Base-by-base conservation (phyloP, 2,888 invertebrate genomes). In the Meiosimyza platycephala region DNA sequence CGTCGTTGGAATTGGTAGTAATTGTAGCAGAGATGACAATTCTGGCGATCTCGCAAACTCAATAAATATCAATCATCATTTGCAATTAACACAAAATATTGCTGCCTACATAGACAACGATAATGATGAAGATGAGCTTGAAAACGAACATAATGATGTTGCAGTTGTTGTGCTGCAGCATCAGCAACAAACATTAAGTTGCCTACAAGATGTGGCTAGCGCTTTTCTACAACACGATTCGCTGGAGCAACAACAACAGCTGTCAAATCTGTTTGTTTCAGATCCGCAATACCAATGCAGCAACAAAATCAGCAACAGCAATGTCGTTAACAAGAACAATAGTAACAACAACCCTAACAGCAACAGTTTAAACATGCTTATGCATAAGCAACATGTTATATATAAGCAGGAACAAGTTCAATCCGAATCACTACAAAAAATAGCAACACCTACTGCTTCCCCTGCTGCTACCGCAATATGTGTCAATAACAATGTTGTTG, bases 401-500 rank as follows among this genome's bases (percentile, higher is more conserved):
- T 40, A 40, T 9, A 57, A 54, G 55, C 67, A 62, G 15, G 15
- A n/a, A 55, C 40, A 18, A 51, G 51, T 59, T 16, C 33, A 13
- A 7, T 9, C 6, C 9, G 40, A 40, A 9, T 7, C 6, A 9
- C 9, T 13, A 12, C n/a, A 33, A 16, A 13, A 47, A 47, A 48
- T n/a, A 55, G 18, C 63, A 47, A 22, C 47, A 52, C 15, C 64
- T 13, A 64, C 57, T 22, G n/a, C 33, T 15, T 62, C 18, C 48
- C 18, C 60, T 57, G 59, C 66, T 52, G 18, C 71, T 55, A 18
- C 66, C 64, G 18, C 60, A 13, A 77, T 78, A 54, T 79, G 78
- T 48, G 72, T 78, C 28, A 75, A 76, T 28, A 28, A 28, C 72
- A 76, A 75, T 52, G 69, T 76, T n/a, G 75, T 73, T 22, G 82